Percentiles rank a stretch among this genome's conserved stretches.
phyloP scores from a whole-genome alignment of 1,140 invertebrate genomes.

The Drosophila erecta region DNA sequence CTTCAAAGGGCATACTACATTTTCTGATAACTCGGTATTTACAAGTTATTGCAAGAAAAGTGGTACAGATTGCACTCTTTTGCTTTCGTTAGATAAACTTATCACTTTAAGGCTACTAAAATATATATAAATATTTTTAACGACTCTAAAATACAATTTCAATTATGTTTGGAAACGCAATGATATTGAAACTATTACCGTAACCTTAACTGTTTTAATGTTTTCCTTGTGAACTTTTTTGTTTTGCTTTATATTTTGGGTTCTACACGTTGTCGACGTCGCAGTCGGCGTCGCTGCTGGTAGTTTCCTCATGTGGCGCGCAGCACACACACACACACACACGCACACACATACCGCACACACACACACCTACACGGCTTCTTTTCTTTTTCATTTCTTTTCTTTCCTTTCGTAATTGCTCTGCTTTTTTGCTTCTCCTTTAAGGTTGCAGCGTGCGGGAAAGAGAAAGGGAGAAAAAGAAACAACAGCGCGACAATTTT shows the following conservation, averaged over 20 bases:
- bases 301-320: slow-evolving; percentile 54
- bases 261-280: background rate
- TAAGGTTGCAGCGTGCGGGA: slow-evolving; percentile 28
- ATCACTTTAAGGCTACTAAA: no score
- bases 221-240: slow-evolving; percentile 7
- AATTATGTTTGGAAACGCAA: no score
- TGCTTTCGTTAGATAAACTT: no score
- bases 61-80: no score
- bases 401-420: slow-evolving; percentile 42
- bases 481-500: slow-evolving; percentile 40
- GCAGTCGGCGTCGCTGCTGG: background rate
- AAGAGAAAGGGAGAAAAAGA: slow-evolving; percentile 24
- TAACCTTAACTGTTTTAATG: slow-evolving; percentile 4
- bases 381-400: slow-evolving; percentile 46
- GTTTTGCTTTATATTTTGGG: slow-evolving; percentile 28
- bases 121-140: no score
- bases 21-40: no score
- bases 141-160: no score
- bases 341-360: slow-evolving; percentile 24
- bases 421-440: slow-evolving; percentile 18
- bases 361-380: slow-evolving; percentile 44
- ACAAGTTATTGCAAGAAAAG: no score
- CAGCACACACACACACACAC: slow-evolving; percentile 44
- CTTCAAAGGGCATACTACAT: background rate
- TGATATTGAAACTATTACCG: background rate